Evolutionary conservation across 37 sponge, comb jelly and placozoan species (phyloP).

Genomic region (Crambe crambe): DNA sequence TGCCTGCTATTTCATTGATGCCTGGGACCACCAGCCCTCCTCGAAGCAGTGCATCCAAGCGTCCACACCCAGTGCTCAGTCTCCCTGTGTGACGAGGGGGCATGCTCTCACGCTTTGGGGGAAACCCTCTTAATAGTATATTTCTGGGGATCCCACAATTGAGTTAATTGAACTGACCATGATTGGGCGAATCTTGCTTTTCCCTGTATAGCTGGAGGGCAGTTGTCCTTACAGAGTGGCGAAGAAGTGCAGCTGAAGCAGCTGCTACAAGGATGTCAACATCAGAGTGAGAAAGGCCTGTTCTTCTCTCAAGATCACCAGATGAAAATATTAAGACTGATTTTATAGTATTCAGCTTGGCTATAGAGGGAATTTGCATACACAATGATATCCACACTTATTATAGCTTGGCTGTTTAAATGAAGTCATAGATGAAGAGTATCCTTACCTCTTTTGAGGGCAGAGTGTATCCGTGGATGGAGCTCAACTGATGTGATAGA

Average conservation of each 20-base stretch:
- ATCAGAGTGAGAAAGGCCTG: constrained; percentile 40
- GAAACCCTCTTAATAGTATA: neutral
- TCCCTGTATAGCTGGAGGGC: constrained; percentile 28
- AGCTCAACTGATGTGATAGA: constrained; percentile 16
- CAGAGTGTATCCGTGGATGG: constrained; percentile 41
- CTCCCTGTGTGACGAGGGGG: constrained; percentile 25
- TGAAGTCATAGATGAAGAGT: no score
- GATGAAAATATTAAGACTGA: constrained; percentile 30
- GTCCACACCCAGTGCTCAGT: constrained; percentile 78
- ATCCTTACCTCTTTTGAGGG: constrained; percentile 38
- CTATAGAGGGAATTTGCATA: neutral
- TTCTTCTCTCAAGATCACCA: constrained; percentile 47
- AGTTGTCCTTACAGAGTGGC: neutral
- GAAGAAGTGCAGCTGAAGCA: constrained; percentile 31
- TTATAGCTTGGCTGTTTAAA: no score
- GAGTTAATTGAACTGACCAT: constrained; percentile 11
- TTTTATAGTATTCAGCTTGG: constrained; percentile 13
- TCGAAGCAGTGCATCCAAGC: constrained; percentile 58
- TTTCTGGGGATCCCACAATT: neutral
- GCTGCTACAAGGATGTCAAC: constrained; percentile 12
- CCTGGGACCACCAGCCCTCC: constrained; percentile 85
- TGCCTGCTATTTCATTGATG: constrained; percentile 85
- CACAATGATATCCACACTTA: neutral
- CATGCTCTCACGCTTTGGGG: neutral
- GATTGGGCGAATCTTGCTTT: neutral